Conservation (phyloP, 2,888 invertebrate species). For the Tenodera sinensis region DNA sequence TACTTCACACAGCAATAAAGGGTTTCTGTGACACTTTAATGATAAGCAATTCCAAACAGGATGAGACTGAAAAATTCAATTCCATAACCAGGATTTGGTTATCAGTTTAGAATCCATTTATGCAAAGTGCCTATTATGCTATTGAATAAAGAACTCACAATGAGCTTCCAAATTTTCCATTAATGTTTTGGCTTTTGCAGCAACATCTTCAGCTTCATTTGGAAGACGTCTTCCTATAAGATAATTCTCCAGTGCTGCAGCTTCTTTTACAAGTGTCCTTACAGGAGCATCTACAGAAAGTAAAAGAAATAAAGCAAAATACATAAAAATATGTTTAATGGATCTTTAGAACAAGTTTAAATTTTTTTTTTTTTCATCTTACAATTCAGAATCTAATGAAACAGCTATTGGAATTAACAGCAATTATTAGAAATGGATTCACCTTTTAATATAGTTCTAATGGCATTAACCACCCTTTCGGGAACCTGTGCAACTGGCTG, state of each 20-base stretch:
- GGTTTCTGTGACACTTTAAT: too few species aligned
- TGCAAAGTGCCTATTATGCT: neutral
- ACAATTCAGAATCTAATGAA: too few species aligned
- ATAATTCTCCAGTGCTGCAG: slow-evolving; percentile 55
- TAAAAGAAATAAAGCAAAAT: slow-evolving; percentile 12
- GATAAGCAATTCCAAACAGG: too few species aligned
- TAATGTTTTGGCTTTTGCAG: slow-evolving; percentile 43
- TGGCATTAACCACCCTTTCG: slow-evolving; percentile 54
- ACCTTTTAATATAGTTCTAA: slow-evolving; percentile 53
- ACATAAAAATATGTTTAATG: neutral
- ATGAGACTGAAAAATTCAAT: too few species aligned
- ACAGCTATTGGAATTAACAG: too few species aligned
- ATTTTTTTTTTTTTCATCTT: too few species aligned
- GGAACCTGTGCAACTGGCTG: slow-evolving; percentile 57
- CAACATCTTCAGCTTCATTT: slow-evolving; percentile 55
- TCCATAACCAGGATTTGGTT: too few species aligned
- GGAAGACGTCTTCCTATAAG: slow-evolving; percentile 63
- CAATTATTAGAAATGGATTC: slow-evolving; percentile 23
- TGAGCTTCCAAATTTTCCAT: slow-evolving; percentile 43
- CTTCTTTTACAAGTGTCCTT: slow-evolving; percentile 53
- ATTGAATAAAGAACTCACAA: slow-evolving; percentile 32
- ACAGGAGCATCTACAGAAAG: slow-evolving; percentile 54
- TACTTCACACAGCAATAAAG: too few species aligned
- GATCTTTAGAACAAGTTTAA: too few species aligned
- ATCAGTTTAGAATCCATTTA: too few species aligned